Base-by-base conservation (phyloP, 2,888 invertebrate genomes). In the Apomyelois bistriatella region DNA sequence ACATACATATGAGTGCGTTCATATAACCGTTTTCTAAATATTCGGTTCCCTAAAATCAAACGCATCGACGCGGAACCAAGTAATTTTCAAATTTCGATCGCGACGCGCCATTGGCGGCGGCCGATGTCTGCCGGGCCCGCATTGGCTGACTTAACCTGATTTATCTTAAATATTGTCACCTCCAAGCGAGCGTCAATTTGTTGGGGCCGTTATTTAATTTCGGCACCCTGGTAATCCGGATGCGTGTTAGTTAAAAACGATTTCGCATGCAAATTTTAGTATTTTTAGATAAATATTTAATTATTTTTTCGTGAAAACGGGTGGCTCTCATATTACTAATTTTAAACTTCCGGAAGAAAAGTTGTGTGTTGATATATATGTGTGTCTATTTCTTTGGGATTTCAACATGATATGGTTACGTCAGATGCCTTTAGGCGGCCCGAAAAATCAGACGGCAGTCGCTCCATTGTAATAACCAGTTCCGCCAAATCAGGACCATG, bases 121-220 rank as follows among this genome's bases (percentile, higher is more conserved):
- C 66, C 60, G 62, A 59, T 53, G 55, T 58, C 54, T 59, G 55
- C 65, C 60, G 63, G 53, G 59, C 58, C 60, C 71, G 76, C 66
- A 87, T 88, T 87, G 87, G 89, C 66, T 58, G 74, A 67, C 73
- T 72, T 76, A 80, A 81, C 70, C 67, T 80, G 83, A 88, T 86
- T 77, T 83, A 85, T 86, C 85, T 85, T 84, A 85, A 86, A 88
- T 85, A 88, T 85, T 86, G 79, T 84, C 84, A 83, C 79, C 80
- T 77, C 76, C 72, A 68, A 72, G 60, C 70, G 70, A 77, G 76
- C 78, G 76, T 83, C 86, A 88, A 89, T 88, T 85, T 86, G 84
- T 81, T 71, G 70, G 76, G 80, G 80, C 85, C 83, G 63, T 86
- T 82, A 89, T 89, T 82, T 72, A 80, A 87, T 89, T 89, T 85